Conservation (phyloP, 1,140 invertebrate species). For the Lordiphosa collinella region DNA sequence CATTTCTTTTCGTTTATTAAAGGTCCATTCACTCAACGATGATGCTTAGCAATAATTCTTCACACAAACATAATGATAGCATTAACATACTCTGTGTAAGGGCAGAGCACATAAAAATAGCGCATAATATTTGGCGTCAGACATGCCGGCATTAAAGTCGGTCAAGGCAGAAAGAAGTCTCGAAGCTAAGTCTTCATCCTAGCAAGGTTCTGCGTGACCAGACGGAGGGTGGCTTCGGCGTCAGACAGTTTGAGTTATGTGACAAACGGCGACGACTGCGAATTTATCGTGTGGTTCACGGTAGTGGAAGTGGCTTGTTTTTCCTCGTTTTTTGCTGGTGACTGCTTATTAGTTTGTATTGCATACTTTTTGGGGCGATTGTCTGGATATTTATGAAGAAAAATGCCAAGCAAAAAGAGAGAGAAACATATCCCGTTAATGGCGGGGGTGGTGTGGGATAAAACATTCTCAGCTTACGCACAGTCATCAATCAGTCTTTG, state of each 20-base stretch:
- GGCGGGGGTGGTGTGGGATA: neutral
- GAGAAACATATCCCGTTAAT: conserved; percentile 50
- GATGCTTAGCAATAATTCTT: neutral
- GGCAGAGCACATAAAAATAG: conserved; percentile 36
- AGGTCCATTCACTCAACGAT: neutral
- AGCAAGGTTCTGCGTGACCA: conserved; percentile 60
- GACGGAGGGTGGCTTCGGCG: conserved; percentile 69
- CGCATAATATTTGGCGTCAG: conserved; percentile 74
- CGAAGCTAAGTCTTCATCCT: conserved; percentile 13
- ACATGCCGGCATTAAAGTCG: conserved; percentile 66
- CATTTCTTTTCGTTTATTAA: neutral
- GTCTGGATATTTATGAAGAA: conserved; percentile 69
- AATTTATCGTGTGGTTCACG: conserved; percentile 23
- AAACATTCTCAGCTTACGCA: conserved; percentile 19
- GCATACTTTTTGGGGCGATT: conserved; percentile 44
- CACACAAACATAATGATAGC: conserved; percentile 15
- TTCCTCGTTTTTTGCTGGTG: conserved; percentile 50
- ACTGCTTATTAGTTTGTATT: conserved; percentile 71
- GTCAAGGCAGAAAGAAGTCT: conserved; percentile 46
- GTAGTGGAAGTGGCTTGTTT: conserved; percentile 31
- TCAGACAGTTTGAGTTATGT: conserved; percentile 74
- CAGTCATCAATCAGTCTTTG: conserved; percentile 62
- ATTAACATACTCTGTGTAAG: conserved; percentile 15
- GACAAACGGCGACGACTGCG: conserved; percentile 47
- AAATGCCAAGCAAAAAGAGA: conserved; percentile 33